phyloP scores from a whole-genome alignment of 2,797 vertebrate genomes.

The Borostomias antarcticus region DNA sequence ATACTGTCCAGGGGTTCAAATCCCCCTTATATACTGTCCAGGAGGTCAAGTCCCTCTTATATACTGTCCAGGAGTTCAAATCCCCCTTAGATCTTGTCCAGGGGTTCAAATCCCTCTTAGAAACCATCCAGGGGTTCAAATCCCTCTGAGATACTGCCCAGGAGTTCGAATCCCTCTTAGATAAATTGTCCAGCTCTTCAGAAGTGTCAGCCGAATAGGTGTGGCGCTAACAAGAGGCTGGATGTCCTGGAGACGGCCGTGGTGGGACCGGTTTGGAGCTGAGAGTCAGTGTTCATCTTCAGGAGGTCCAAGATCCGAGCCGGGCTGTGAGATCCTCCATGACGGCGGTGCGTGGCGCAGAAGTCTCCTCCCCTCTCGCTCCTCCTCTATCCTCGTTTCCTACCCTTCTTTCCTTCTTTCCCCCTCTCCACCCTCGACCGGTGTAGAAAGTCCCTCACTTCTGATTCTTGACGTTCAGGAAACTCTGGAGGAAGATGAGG shows the following conservation, averaged over 20 bases:
- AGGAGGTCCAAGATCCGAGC: not conserved
- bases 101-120: not conserved
- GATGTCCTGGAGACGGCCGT: no score
- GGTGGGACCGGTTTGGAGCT: no score
- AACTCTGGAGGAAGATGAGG: not conserved
- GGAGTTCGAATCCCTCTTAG: not conserved
- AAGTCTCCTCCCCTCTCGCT: not conserved
- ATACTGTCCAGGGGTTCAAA: not conserved
- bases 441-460: not conserved
- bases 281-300: not conserved
- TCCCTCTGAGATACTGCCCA: not conserved
- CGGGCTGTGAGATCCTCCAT: not conserved
- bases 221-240: no score
- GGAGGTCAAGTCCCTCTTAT: no score
- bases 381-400: no score
- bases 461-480: not conserved
- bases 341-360: not conserved
- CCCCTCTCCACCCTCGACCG: no score
- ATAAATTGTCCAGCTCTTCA: not conserved
- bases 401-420: no score
- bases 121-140: not conserved
- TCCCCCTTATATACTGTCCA: no score
- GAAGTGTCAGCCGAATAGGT: no score
- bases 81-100: not conserved
- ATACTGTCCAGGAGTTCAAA: not conserved